Base-by-base conservation (phyloP, 92 coral and sea anemone genomes). In the Virgularia gustaviana region DNA sequence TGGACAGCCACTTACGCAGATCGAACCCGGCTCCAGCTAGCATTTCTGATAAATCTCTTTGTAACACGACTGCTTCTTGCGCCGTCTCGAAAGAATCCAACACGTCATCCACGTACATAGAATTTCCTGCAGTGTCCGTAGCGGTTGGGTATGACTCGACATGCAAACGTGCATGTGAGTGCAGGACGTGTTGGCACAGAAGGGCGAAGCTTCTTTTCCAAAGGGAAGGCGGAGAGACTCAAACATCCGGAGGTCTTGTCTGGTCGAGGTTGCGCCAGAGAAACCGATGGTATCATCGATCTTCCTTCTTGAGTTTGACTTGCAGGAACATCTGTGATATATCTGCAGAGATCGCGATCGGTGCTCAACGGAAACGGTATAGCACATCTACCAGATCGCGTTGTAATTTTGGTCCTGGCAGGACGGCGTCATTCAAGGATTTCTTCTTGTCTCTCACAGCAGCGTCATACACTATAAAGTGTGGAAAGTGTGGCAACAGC, bases 401-500 rank as follows among this genome's bases (percentile, higher is more conserved):
- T 28, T 76, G 83, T 1, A 85, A 39, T 57, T 80, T 85, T 2
- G 80, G 89, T 2, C 89, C 80, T 4, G 85, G 35, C 22, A 74
- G 61, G 65, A 79, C 80, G n/a, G 71, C 79, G 15, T 79, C 79
- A 51, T 79, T 84, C 59, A 85, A 36, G 60, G 51, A 49, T 7
- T 41, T 29, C 13, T 73, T 63, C 20, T 85, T 6, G 49, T 53
- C 23, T 39, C 54, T 77, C 6, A 83, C 76, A 13, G 82, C 83
- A 0, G 83, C 65, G 58, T 85, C 83, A 12, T 43, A 63, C 15
- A 85, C 85, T 2, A 75, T 63, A 49, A 81, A 34, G 9, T 62
- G 76, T 8, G 83, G 86, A 58, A 85, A 81, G 54, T 70, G 89
- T 11, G 89, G 89, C 4, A 85, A 71, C 20, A 80, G 61, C 74